phyloP scores from a whole-genome alignment of 2,888 invertebrate species.

The Patella pellucida region DNA sequence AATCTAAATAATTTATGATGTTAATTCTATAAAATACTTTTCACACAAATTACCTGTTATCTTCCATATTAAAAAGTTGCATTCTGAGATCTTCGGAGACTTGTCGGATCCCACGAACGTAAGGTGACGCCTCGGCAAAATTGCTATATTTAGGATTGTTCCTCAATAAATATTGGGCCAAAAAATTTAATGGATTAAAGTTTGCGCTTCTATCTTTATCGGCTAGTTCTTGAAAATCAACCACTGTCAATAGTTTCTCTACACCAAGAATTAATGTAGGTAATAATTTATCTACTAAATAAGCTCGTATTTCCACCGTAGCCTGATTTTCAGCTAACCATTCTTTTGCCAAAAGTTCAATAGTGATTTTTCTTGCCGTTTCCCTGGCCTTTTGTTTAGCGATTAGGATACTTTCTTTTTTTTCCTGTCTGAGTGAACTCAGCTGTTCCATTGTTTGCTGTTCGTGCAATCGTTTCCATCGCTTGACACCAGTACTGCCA shows the following conservation, averaged over 20 bases:
- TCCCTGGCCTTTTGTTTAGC: conserved; percentile 61
- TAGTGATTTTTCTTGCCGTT: conserved; percentile 67
- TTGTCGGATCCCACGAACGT: conserved; percentile 67
- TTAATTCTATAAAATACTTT: no score
- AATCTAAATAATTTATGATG: no score
- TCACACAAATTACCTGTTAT: conserved; percentile 62
- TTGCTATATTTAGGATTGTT: conserved; percentile 71
- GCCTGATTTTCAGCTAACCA: conserved; percentile 66
- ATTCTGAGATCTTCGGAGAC: conserved; percentile 66
- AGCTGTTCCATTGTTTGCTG: conserved; percentile 67
- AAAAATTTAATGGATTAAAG: conserved; percentile 71
- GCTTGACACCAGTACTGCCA: conserved; percentile 36
- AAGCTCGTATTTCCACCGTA: conserved; percentile 66
- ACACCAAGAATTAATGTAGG: conserved; percentile 70
- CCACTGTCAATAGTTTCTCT: conserved; percentile 70
- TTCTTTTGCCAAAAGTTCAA: conserved; percentile 67
- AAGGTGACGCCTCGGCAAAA: conserved; percentile 70
- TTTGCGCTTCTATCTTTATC: conserved; percentile 60
- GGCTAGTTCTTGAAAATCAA: conserved; percentile 62
- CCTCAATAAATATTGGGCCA: conserved; percentile 70
- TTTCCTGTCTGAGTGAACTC: conserved; percentile 57
- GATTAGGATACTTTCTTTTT: conserved; percentile 55
- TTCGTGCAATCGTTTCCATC: conserved; percentile 66
- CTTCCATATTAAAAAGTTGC: conserved; percentile 68
- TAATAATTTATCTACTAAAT: conserved; percentile 68